phyloP scores from a whole-genome alignment of 2,888 invertebrate genomes.

The Amiota mariae region DNA sequence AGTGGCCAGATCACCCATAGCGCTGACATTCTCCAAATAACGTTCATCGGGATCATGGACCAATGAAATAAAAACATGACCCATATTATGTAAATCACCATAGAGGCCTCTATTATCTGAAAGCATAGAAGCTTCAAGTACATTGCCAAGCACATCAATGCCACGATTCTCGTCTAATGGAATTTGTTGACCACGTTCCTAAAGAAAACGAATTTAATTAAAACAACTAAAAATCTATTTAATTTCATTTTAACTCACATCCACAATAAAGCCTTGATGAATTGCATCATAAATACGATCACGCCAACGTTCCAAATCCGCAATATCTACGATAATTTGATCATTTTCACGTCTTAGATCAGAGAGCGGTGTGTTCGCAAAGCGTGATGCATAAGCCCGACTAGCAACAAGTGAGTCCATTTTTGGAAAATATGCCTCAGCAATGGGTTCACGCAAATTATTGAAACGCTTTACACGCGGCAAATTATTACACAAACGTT shows the following conservation, averaged over 20 bases:
- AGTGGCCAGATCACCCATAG: slow-evolving; percentile 88
- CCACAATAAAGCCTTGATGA: slow-evolving; percentile 76
- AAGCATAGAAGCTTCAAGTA: slow-evolving; percentile 82
- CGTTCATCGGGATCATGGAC: slow-evolving; percentile 85
- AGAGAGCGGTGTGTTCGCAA: slow-evolving; percentile 75
- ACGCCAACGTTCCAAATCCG: slow-evolving; percentile 82
- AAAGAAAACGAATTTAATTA: slow-evolving; percentile 23
- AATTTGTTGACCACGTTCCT: slow-evolving; percentile 77
- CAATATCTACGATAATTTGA: slow-evolving; percentile 78
- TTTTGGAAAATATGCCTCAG: slow-evolving; percentile 87
- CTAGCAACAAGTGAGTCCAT: slow-evolving; percentile 84
- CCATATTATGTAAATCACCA: slow-evolving; percentile 86
- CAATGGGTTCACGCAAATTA: slow-evolving; percentile 80
- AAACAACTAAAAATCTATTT: not conserved
- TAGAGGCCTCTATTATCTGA: slow-evolving; percentile 81
- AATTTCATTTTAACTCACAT: slow-evolving; percentile 72
- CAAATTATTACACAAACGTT: slow-evolving; percentile 82
- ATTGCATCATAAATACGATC: slow-evolving; percentile 82
- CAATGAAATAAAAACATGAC: slow-evolving; percentile 82
- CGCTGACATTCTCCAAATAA: slow-evolving; percentile 81
- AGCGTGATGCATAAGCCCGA: slow-evolving; percentile 82
- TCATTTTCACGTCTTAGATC: slow-evolving; percentile 81
- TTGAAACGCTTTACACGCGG: slow-evolving; percentile 77
- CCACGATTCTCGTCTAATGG: slow-evolving; percentile 79
- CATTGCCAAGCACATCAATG: slow-evolving; percentile 84